phyloP scores from a whole-genome alignment of 2,888 invertebrate species.

The Melinaea menophilus region DNA sequence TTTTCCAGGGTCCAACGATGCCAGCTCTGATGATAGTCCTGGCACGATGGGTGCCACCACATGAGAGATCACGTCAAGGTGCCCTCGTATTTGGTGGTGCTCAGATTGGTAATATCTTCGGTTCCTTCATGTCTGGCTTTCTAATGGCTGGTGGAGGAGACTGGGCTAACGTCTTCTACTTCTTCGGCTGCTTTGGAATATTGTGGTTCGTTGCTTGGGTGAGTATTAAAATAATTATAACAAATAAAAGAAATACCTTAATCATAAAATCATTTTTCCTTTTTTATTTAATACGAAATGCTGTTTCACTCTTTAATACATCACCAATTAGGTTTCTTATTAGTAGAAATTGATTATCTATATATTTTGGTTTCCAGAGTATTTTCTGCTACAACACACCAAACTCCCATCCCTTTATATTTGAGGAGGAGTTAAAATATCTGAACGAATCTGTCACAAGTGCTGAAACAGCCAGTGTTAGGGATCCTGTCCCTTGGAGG shows the following conservation, averaged over 20 bases:
- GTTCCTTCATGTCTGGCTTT: conserved; percentile 76
- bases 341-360: not conserved
- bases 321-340: not conserved
- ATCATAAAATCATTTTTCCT: no score
- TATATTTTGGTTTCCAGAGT: conserved; percentile 50
- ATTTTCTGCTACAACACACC: conserved; percentile 75
- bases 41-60: conserved; percentile 80
- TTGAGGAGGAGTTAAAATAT: conserved; percentile 73
- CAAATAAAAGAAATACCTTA: no score
- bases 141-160: conserved; percentile 72
- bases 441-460: conserved; percentile 78
- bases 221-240: conserved; percentile 31
- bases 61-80: conserved; percentile 78
- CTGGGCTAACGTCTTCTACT: conserved; percentile 80
- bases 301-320: no score
- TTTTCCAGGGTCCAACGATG: conserved; percentile 83
- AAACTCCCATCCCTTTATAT: conserved; percentile 75
- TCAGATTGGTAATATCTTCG: conserved; percentile 77
- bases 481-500: conserved; percentile 83
- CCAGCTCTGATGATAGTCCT: conserved; percentile 81
- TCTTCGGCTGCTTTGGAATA: conserved; percentile 78
- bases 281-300: no score
- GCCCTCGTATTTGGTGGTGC: conserved; percentile 80
- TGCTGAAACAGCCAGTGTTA: conserved; percentile 72
- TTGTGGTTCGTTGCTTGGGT: conserved; percentile 77